These are phyloP conservation scores for Semnornis frantzii DNA, from an alignment of 2,113 vertebrate species.

Conservation along the genomic window DNA sequence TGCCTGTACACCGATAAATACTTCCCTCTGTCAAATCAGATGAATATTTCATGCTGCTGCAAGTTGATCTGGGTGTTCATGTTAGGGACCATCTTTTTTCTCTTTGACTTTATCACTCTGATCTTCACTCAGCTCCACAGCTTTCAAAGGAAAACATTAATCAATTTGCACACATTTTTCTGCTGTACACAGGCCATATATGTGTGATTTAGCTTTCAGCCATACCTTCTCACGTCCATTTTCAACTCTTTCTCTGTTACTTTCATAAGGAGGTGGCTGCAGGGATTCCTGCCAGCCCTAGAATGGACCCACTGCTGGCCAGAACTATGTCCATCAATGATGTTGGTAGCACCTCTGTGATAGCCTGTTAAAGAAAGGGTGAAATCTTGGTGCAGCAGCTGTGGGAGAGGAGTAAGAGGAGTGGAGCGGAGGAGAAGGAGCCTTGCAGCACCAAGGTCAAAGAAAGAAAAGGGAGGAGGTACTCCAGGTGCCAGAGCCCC, in stretches of 20 bases:
- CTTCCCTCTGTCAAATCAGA: background rate
- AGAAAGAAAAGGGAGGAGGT: background rate
- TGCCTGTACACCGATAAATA: background rate
- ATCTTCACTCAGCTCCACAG: background rate
- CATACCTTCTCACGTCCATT: background rate
- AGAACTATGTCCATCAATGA: background rate
- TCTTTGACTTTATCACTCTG: background rate
- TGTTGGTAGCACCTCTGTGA: background rate
- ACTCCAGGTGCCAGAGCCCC: background rate
- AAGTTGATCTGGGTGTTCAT: background rate
- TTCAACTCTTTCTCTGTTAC: background rate
- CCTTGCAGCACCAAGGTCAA: background rate
- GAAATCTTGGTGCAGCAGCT: background rate
- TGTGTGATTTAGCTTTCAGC: background rate
- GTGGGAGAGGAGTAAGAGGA: background rate
- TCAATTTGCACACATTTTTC: background rate
- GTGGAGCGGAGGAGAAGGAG: background rate
- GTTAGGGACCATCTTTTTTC: background rate
- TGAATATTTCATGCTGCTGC: background rate
- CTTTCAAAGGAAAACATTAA: background rate
- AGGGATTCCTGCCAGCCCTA: background rate
- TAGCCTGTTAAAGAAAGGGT: background rate
- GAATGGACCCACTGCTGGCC: background rate
- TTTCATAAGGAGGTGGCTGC: background rate
- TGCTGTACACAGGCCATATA: background rate